Evolutionary conservation across 1,140 invertebrate genomes (phyloP), one percentile per base, ranked within the genome.

Genomic region (Psilanteris sp.): DNA sequence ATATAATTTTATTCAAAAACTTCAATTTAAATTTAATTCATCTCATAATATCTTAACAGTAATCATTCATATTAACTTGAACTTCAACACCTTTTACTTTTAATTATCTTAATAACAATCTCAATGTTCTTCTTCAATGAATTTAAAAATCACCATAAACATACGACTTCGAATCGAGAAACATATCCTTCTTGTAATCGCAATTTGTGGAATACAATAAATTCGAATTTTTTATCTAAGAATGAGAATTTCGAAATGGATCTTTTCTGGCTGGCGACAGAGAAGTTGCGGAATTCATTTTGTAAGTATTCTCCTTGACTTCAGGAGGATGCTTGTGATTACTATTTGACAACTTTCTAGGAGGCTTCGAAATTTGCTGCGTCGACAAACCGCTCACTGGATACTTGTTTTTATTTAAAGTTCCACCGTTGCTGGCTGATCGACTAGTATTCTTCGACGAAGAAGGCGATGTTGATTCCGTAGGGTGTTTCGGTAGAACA

Each of bases 401-500:
- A 79, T 92, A 91, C 68, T 92, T 92, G 5, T 84, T 86, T 34
- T 86, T 86, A 26, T 78, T 85, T 4, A 79, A 79, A 0, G 81
- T 88, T 76, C 73, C 85, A 50, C 83, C 82, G 76, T 66, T 90
- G 81, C 32, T 81, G 22, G 24, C 15, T 1, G 50, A 36, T 15
- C 55, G 89, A 72, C 78, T 88, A 78, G 73, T 83, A 0, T 82
- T 81, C 10, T 79, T 81, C 4, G 78, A 79, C 0, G 78, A 73
- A 5, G 79, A 64, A n/a, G 80, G 54, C 10, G 77, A 59, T 5
- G 78, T 50, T 13, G 80, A 61, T 15, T 87, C 85, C 6, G 50
- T 74, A 0, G 89, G 91, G 82, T 92, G 91, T 83, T 93, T 93
- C 16, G 93, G 92, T 87, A 93, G 89, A 29, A 93, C 93, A 79